Evolutionary conservation across 2,888 invertebrate genomes (phyloP), one percentile per base, ranked within the genome.

Genomic region (Hedya salicella): DNA sequence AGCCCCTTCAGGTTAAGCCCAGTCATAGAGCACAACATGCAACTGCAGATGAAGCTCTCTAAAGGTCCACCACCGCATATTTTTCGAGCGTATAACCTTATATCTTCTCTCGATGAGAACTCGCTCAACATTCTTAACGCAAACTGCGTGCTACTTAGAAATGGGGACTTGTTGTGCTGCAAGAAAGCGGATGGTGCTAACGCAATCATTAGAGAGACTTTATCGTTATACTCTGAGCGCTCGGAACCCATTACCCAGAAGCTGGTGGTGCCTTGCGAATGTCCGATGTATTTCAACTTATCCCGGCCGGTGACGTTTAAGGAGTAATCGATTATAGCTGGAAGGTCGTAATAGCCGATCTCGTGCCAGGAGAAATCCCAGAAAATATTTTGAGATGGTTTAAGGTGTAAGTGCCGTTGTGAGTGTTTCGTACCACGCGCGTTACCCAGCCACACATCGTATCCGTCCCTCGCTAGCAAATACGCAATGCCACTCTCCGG

Each of bases 321-420:
- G 0, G 95, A 90, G 77, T 95, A 94, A 77, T 98, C 95, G 25
- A 98, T 95, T 88, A 95, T 95, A 0, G 96, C 95, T 1, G 98
- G 97, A 3, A 98, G 77, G 81, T 98, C 98, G 75, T 92, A 94
- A 32, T 87, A 79, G 0, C 95, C 96, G 77, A 97, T 96, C 79
- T 97, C 95, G 80, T 98, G 96, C 95, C 95, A 97, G 61, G 96
- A 96, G 73, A 95, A 95, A 61, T 94, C 86, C 95, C 95, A 95
- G 76, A 93, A 95, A 13, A 81, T 75, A 0, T 81, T 73, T 6
- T 93, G 84, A 0, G 75, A 76, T 0, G 92, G 82, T 1, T 83
- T 71, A 77, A 88, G 69, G 0, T 80, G 76, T 0, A 77, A 72
- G 77, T 96, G 96, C 8, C 80, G 85, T 13, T 92, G 86, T 0